Percentiles rank a stretch among this genome's conserved stretches.
Conservation (phyloP, 2,797 vertebrate species). For the Phoebastria nigripes region DNA sequence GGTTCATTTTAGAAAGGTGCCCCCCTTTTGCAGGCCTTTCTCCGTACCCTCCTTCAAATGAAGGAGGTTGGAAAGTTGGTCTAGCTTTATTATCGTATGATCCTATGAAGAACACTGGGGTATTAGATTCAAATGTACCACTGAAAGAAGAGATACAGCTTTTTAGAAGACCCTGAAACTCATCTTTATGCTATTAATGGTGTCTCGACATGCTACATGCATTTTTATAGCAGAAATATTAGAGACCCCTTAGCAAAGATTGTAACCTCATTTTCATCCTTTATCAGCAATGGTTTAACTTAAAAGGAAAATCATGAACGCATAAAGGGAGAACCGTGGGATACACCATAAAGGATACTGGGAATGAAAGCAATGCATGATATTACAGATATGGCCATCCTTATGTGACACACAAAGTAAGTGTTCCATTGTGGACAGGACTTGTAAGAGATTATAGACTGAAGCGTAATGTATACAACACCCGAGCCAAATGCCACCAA, state of each 20-base stretch:
- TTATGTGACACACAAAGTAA: constrained; percentile 57
- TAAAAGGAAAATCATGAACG: not conserved
- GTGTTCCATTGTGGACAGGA: constrained; percentile 78
- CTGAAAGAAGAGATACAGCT: not conserved
- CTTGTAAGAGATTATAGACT: constrained; percentile 80
- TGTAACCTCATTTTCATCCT: not conserved
- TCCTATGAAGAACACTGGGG: not conserved
- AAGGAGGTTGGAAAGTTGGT: not conserved
- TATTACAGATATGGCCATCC: constrained; percentile 74
- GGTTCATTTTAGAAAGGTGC: not conserved
- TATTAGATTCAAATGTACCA: not conserved
- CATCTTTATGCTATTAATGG: not conserved
- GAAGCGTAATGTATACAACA: constrained; percentile 79
- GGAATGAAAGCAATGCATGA: constrained; percentile 78
- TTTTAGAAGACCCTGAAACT: not conserved
- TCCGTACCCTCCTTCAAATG: not conserved
- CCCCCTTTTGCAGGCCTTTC: not conserved
- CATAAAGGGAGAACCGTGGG: not conserved
- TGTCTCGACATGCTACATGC: not conserved
- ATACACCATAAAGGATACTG: constrained; percentile 87
- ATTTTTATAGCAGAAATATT: not conserved
- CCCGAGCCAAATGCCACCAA: constrained; percentile 86
- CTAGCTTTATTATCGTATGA: not conserved
- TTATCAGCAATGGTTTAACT: not conserved
- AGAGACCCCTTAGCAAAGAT: not conserved